A percentile compares a stretch with the other conserved stretches of the same genome.
phyloP scores from a whole-genome alignment of 2,888 invertebrate genomes.

The Crematogaster levior region DNA sequence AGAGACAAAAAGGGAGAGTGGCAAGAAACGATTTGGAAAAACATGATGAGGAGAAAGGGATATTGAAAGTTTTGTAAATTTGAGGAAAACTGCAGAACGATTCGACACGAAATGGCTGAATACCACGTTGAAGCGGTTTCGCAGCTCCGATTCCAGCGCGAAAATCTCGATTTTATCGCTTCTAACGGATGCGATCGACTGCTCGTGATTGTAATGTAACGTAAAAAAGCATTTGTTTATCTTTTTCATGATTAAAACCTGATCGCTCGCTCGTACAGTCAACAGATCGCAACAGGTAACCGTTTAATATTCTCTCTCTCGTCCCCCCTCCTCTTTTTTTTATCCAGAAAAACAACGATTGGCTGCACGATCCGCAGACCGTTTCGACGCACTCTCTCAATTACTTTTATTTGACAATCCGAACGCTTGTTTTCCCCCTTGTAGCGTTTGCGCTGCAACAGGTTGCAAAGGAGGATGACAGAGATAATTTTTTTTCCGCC shows the following conservation, averaged over 20 bases:
- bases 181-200: neutral
- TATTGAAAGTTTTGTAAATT: neutral
- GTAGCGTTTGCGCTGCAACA: constrained; percentile 59
- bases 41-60: too few species aligned
- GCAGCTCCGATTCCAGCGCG: neutral
- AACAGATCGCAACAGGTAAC: constrained; percentile 59
- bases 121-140: neutral
- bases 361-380: constrained; percentile 52
- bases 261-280: constrained; percentile 42
- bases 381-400: constrained; percentile 59
- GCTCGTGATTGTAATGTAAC: constrained; percentile 31
- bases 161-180: constrained; percentile 19
- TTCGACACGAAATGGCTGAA: neutral
- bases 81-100: neutral
- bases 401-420: constrained; percentile 61
- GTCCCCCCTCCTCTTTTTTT: constrained; percentile 8
- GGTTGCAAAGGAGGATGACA: constrained; percentile 57
- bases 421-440: constrained; percentile 54
- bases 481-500: constrained; percentile 51
- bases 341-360: constrained; percentile 55
- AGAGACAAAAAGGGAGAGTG: neutral
- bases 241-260: constrained; percentile 49
- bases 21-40: constrained; percentile 7
- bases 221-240: constrained; percentile 44
- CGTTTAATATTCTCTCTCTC: constrained; percentile 50